Evolutionary conservation across 1,140 invertebrate genomes (phyloP).

Genomic region (Drosophila elegans): DNA sequence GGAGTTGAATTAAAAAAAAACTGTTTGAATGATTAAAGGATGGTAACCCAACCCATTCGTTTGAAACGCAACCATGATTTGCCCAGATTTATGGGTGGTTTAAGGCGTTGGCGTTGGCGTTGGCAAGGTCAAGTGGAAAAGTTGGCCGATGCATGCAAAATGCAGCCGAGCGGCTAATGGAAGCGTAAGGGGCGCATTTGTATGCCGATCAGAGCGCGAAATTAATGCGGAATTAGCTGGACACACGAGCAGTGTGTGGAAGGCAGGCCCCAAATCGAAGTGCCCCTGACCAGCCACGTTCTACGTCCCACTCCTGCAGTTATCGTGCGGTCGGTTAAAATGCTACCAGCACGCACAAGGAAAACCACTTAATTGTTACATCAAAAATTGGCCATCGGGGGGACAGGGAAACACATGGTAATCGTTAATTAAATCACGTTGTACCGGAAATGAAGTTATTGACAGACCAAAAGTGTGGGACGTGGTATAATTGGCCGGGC

Average conservation of each 20-base stretch:
- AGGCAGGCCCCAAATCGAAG: background rate
- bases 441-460: conserved; percentile 76
- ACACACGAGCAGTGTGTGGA: background rate
- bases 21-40: too few relatives aligned
- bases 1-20: too few relatives aligned
- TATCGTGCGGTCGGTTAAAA: conserved; percentile 33
- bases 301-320: conserved; percentile 6
- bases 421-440: conserved; percentile 83
- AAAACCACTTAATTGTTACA: conserved; percentile 74
- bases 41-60: background rate
- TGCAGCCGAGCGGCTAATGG: conserved; percentile 50
- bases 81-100: background rate
- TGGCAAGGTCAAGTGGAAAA: conserved; percentile 27
- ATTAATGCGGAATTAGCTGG: conserved; percentile 17
- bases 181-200: conserved; percentile 8
- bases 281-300: conserved; percentile 12
- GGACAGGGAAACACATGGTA: conserved; percentile 18
- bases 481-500: conserved; percentile 64
- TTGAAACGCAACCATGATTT: too few relatives aligned
- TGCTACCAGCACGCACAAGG: conserved; percentile 44
- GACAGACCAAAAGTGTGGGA: conserved; percentile 63
- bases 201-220: conserved; percentile 23
- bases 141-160: conserved; percentile 37
- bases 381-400: background rate
- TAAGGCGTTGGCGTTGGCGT: background rate